A percentile compares a stretch with the other conserved stretches of the same genome.
Conservation (phyloP, 2,797 vertebrate genomes). For the Varecia variegata region DNA sequence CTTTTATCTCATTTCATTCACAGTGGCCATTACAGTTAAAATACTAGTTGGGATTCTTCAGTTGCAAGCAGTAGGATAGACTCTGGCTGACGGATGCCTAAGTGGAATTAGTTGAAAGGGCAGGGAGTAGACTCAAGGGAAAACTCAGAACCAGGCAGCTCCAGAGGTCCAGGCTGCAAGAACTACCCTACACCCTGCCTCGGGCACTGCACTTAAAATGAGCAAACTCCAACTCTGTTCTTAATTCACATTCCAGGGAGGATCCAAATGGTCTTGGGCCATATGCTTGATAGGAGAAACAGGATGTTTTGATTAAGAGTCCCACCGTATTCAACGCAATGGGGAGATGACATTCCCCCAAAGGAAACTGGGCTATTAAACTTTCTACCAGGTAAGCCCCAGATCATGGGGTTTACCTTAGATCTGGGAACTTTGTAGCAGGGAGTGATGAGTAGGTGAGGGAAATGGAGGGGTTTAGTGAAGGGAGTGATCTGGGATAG, state of each 20-base stretch:
- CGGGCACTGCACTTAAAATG: background rate
- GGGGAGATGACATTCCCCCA: background rate
- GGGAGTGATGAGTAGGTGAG: background rate
- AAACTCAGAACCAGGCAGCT: background rate
- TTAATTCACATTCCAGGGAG: background rate
- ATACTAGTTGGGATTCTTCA: background rate
- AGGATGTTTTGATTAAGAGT: background rate
- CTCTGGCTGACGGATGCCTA: background rate
- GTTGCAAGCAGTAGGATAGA: rapidly evolving
- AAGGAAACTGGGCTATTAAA: background rate
- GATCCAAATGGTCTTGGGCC: background rate
- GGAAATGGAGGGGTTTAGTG: background rate
- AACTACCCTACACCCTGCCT: background rate
- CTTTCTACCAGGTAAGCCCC: background rate
- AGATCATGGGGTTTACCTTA: background rate
- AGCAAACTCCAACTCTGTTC: background rate
- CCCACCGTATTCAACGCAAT: background rate
- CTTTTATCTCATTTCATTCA: background rate
- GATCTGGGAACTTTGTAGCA: background rate
- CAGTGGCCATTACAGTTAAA: background rate
- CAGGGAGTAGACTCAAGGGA: background rate
- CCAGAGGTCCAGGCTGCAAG: too few species aligned
- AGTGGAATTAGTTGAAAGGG: background rate
- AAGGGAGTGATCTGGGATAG: background rate
- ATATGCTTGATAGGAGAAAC: background rate